Percentiles rank a stretch among this genome's conserved stretches.
Conservation (phyloP, 2,113 vertebrate genomes). For the Leptodactylus fuscus region DNA sequence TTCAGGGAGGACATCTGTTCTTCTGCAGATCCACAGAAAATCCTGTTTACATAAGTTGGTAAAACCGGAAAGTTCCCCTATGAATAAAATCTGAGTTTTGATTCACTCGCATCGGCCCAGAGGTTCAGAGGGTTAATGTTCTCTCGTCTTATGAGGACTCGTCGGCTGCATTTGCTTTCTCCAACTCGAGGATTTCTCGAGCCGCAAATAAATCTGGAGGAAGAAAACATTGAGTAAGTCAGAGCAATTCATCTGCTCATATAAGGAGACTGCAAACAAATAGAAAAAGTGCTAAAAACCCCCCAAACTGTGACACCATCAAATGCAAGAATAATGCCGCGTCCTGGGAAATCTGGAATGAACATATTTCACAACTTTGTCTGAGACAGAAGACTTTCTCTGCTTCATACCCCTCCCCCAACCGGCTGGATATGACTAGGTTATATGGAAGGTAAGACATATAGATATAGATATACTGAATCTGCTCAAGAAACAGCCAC, state of each 20-base stretch:
- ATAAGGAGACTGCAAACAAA: not conserved
- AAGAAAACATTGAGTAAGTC: slow-evolving; percentile 27
- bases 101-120: not conserved
- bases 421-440: not conserved
- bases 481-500: too few species aligned
- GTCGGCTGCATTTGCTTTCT: not conserved
- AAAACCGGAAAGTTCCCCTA: not conserved
- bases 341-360: slow-evolving; percentile 30
- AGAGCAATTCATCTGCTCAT: not conserved
- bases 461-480: too few species aligned
- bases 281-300: slow-evolving; percentile 23
- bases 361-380: slow-evolving; percentile 22
- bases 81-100: not conserved
- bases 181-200: not conserved
- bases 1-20: too few species aligned
- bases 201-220: slow-evolving; percentile 20
- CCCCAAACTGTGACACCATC: not conserved
- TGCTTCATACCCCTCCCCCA: too few species aligned
- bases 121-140: slow-evolving; percentile 10
- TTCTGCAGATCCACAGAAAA: not conserved
- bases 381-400: not conserved
- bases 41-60: not conserved
- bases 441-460: too few species aligned
- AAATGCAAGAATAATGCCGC: not conserved
- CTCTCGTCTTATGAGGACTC: slow-evolving; percentile 8